Evolutionary conservation across 35 echinoderm and acorn worm species (phyloP).

Genomic region (Nesometra sesokonis): DNA sequence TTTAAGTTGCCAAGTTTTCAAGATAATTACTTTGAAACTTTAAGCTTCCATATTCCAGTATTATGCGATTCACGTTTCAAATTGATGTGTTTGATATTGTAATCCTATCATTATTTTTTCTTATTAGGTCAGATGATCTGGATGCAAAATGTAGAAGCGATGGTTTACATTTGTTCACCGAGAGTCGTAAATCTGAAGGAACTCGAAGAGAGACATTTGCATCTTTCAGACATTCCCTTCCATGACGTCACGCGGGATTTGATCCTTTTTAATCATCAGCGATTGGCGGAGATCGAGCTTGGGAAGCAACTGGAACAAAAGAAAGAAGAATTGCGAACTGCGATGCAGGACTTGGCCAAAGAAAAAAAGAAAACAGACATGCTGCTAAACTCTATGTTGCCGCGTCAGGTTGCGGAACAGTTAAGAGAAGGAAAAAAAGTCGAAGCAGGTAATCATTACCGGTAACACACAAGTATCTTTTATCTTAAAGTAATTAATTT

Average conservation of each 20-base stretch:
- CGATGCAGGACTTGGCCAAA: slow-evolving; percentile 54
- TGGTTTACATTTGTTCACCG: slow-evolving; percentile 88
- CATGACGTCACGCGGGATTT: slow-evolving; percentile 94
- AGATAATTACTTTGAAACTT: no score
- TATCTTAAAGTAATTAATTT: no score
- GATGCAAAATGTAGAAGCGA: slow-evolving; percentile 76
- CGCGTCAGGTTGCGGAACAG: slow-evolving; percentile 87
- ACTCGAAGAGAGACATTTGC: slow-evolving; percentile 71
- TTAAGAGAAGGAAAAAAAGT: slow-evolving; percentile 90
- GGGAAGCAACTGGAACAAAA: slow-evolving; percentile 88
- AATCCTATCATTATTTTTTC: neutral
- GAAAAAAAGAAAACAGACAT: slow-evolving; percentile 98
- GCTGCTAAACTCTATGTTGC: slow-evolving; percentile 92
- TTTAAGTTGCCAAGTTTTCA: no score
- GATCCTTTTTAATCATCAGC: slow-evolving; percentile 91
- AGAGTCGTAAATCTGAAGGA: slow-evolving; percentile 87
- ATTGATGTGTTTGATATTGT: no score
- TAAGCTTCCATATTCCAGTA: no score
- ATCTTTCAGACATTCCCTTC: slow-evolving; percentile 80
- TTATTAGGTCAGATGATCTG: slow-evolving; percentile 86
- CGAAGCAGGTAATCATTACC: slow-evolving; percentile 75
- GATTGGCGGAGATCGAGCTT: slow-evolving; percentile 89
- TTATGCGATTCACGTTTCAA: no score
- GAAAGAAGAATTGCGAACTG: slow-evolving; percentile 67
- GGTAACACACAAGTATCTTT: neutral